These are phyloP conservation scores for Scomber colias DNA, from an alignment of 2,113 vertebrate genomes.

Conservation along the genomic window DNA sequence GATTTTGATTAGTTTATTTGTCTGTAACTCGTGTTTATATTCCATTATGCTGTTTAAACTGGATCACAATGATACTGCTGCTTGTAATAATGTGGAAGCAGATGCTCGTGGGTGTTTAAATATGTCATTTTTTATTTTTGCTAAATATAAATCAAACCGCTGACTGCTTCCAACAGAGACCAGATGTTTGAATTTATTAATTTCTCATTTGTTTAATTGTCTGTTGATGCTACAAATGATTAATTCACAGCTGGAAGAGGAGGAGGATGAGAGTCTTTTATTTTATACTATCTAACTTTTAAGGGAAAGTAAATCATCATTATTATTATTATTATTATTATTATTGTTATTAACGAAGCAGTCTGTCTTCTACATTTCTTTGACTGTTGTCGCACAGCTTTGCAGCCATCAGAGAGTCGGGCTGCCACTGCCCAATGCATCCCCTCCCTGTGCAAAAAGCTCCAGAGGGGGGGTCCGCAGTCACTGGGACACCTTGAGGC, in stretches of 20 bases:
- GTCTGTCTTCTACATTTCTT: too few relatives aligned
- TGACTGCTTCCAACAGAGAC: conserved; percentile 25
- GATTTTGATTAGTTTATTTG: too few relatives aligned
- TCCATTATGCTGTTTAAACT: too few relatives aligned
- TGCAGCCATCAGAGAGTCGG: conserved; percentile 18
- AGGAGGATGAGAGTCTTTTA: too few relatives aligned
- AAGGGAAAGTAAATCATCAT: too few relatives aligned
- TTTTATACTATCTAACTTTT: too few relatives aligned
- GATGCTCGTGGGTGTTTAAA: conserved; percentile 15
- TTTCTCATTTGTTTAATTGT: conserved; percentile 53
- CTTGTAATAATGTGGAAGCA: background rate
- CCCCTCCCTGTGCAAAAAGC: conserved; percentile 46
- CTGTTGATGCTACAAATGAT: conserved; percentile 28
- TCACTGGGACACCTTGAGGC: conserved; percentile 69
- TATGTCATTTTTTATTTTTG: background rate
- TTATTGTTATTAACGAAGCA: too few relatives aligned
- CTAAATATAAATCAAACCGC: conserved; percentile 17
- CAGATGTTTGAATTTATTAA: conserved; percentile 62
- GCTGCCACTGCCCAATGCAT: conserved; percentile 12
- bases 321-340: too few relatives aligned
- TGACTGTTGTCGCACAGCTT: conserved; percentile 59
- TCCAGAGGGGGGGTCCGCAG: conserved; percentile 21
- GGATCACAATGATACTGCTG: too few relatives aligned
- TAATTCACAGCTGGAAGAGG: background rate
- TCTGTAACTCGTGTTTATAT: too few relatives aligned